Evolutionary conservation across 2,888 invertebrate species (phyloP), one percentile per base, ranked within the genome.

Genomic region (Cataglyphis albicans): DNA sequence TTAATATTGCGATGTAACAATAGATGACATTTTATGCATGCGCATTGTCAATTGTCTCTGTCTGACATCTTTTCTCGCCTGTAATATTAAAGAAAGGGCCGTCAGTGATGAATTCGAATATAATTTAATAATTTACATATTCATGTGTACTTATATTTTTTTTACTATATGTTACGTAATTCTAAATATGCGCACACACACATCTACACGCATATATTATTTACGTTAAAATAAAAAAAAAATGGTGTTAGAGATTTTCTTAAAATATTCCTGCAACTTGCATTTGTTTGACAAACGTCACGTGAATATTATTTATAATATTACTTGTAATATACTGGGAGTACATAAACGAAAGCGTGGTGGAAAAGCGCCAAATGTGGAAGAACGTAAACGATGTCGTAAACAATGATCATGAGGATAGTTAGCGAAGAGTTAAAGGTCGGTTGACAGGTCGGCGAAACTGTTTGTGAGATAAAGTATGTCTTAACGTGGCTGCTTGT

Each of bases 381-480:
- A 32, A 44, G 25, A 25, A 80, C 57, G 25, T 52, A 52, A 52
- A 52, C 67, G 70, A 70, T 70, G 57, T 80, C 57, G 72, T 32
- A n/a, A n/a, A n/a, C 44, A 41, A 70, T 68, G 32, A 78, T 78
- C 70, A 41, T 32, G 38, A 7, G 41, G 59, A 68, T 82, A 72
- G 84, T 82, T 81, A 61, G 29, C 21, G 29, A 86, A 32, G 25
- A 63, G 80, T 85, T 83, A 67, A 52, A 38, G 25, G 61, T 29
- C 74, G 52, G 80, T 81, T 59, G 87, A 76, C 41, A 72, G 48
- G 25, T 32, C 59, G 48, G 10, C 32, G 59, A 55, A 63, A 78
- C 65, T 61, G 78, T 85, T 72, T 78, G 44, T 32, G 55, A 52
- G 87, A 80, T 72, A 76, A 81, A 81, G 25, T 61, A 48, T 44